A percentile compares a stretch with the other conserved stretches of the same genome.
Conservation (phyloP, 2,888 invertebrate genomes). For the Andrena chrysosceles region DNA sequence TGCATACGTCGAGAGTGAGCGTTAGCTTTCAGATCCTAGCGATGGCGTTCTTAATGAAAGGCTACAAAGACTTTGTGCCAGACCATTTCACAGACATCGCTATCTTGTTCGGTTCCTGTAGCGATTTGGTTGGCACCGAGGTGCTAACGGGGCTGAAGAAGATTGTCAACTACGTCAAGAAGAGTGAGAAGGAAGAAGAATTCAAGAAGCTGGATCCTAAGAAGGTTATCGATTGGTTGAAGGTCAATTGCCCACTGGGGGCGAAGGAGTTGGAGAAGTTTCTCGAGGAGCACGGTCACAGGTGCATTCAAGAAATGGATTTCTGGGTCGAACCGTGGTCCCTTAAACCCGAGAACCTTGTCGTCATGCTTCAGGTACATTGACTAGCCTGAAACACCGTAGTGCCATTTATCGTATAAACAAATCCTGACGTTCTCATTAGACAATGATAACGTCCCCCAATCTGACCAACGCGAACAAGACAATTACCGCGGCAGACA, state of each 20-base stretch:
- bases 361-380: slow-evolving; percentile 87
- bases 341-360: slow-evolving; percentile 87
- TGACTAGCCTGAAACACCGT: background rate
- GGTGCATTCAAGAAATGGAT: slow-evolving; percentile 90
- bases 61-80: slow-evolving; percentile 86
- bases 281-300: slow-evolving; percentile 90
- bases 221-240: slow-evolving; percentile 87
- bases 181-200: slow-evolving; percentile 85
- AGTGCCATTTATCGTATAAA: background rate
- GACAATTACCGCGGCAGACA: slow-evolving; percentile 83
- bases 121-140: slow-evolving; percentile 91
- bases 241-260: slow-evolving; percentile 85
- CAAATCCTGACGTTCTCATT: slow-evolving; percentile 1
- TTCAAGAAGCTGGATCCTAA: slow-evolving; percentile 86
- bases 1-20: slow-evolving; percentile 85
- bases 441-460: slow-evolving; percentile 52
- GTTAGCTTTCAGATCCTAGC: slow-evolving; percentile 86
- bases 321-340: slow-evolving; percentile 89
- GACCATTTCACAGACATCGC: slow-evolving; percentile 91
- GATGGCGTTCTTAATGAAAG: slow-evolving; percentile 86
- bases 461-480: slow-evolving; percentile 19
- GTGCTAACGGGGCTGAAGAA: slow-evolving; percentile 87
- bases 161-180: slow-evolving; percentile 85
- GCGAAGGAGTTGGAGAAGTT: slow-evolving; percentile 87
- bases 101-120: slow-evolving; percentile 88